These are phyloP conservation scores for Crepidodera aurea DNA, from an alignment of 2,888 invertebrate genomes.

Conservation along the genomic window DNA sequence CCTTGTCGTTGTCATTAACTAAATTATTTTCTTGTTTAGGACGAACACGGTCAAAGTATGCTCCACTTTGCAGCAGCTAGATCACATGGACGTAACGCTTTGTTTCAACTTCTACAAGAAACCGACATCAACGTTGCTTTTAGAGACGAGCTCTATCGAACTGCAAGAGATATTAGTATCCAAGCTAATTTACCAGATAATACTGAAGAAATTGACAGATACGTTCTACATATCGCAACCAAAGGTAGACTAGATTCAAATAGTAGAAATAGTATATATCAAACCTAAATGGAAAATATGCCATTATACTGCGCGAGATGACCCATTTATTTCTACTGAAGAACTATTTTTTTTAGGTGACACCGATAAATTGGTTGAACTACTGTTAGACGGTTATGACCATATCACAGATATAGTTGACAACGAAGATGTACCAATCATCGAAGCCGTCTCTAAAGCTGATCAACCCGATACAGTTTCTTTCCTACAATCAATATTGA, in stretches of 20 bases:
- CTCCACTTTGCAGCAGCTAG: constrained; percentile 88
- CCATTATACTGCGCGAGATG: no score
- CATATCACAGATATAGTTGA: constrained; percentile 83
- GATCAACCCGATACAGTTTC: constrained; percentile 73
- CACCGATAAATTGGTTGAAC: constrained; percentile 70
- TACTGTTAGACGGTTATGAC: constrained; percentile 85
- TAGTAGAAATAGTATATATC: neutral
- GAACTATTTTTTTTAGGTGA: constrained; percentile 67
- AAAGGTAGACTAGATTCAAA: constrained; percentile 75
- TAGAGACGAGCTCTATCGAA: constrained; percentile 86
- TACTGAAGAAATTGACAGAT: constrained; percentile 82
- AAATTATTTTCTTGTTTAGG: no score
- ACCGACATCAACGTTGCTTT: constrained; percentile 82
- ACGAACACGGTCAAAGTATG: constrained; percentile 90
- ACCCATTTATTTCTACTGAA: no score
- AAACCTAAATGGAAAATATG: no score
- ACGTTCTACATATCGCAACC: constrained; percentile 78
- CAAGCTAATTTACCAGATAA: constrained; percentile 82
- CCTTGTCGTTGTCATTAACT: no score
- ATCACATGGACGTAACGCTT: constrained; percentile 80
- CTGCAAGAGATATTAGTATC: constrained; percentile 85
- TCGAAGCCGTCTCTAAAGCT: constrained; percentile 74
- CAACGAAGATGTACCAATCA: constrained; percentile 72
- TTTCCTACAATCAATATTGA: constrained; percentile 75
- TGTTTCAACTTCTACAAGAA: constrained; percentile 82